Base-by-base conservation (phyloP, 1,140 invertebrate genomes). In the Parasteatoda tepidariorum region DNA sequence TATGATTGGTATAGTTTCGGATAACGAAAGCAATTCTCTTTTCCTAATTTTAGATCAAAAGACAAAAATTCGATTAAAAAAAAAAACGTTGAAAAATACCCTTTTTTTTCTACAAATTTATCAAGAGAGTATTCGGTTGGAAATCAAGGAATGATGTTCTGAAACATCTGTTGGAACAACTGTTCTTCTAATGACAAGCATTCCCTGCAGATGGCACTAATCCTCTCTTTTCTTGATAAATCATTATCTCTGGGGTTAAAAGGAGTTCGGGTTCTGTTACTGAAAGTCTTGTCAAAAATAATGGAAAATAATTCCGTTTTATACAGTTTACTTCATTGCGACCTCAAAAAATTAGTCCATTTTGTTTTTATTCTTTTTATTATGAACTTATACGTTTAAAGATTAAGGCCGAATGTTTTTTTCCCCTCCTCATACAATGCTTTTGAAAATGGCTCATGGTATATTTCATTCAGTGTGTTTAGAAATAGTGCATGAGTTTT, bases 221-320 rank as follows among this genome's bases (percentile, higher is more conserved):
- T 74, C 61, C 33, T 33, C 24, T 61, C 30, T 57, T 71, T 55
- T 24, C 55, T 74, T 33, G 71, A 74, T 61, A 59, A 74, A 61
- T 74, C 71, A 74, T 74, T 74, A 74, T 74, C 71, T 74, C 71
- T 74, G 30, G 15, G 54, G 55, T 74, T 55, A 74, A 61, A n/a
- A 31, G 55, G 22, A 41, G 41, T 30, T 22, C 28, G 30, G 15
- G n/a, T 5, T 22, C 57, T 59, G 15, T 59, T 59, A 22, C 57
- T n/a, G 41, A 48, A 48, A 18, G 41, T 48, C 18, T 48, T 7
- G 7, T 59, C 1, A 4, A 48, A 48, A 48, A 48, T 48, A 1
- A 4, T 48, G 4, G 9, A 48, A 48, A 13, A 48, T 13, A 13
- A 18, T 48, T 48, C 9, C 18, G 38, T 48, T 48, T 48, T 48